Evolutionary conservation across 2,113 vertebrate species (phyloP).

Genomic region (Nesoenas mayeri): DNA sequence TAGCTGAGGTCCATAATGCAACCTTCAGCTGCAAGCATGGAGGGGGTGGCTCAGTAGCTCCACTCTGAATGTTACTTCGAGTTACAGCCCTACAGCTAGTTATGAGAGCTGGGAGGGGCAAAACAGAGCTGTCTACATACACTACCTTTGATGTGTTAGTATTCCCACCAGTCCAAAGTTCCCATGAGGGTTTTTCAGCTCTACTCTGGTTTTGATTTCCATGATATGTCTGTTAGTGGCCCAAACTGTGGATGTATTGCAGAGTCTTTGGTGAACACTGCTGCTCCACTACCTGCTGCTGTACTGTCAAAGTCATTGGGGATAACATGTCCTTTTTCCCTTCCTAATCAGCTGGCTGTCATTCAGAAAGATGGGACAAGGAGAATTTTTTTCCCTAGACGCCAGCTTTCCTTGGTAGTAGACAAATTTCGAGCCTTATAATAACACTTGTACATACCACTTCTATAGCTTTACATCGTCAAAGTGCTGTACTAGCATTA

Average conservation of each 20-base stretch:
- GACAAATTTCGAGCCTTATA: slow-evolving; percentile 36
- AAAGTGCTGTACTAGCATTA: slow-evolving; percentile 20
- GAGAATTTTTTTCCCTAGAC: slow-evolving; percentile 43
- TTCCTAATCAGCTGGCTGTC: slow-evolving; percentile 52
- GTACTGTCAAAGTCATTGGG: not conserved
- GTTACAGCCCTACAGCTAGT: not conserved
- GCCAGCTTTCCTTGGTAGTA: slow-evolving; percentile 29
- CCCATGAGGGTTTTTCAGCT: not conserved
- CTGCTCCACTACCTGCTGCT: not conserved
- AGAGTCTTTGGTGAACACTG: not conserved
- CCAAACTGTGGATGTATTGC: not conserved
- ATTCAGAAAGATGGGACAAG: slow-evolving; percentile 54
- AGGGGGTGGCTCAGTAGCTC: not conserved
- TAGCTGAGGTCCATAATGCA: not conserved
- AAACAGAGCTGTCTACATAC: not conserved
- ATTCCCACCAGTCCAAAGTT: not conserved
- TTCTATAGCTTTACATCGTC: slow-evolving; percentile 39
- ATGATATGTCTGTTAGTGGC: not conserved
- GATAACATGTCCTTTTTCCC: not conserved
- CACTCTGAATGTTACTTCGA: not conserved
- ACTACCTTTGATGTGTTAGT: not conserved
- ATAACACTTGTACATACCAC: not conserved
- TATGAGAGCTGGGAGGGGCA: not conserved
- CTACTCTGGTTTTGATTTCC: not conserved
- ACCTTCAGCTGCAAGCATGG: not conserved